Base-by-base conservation (phyloP, 1,140 invertebrate species). In the Eciton burchellii region DNA sequence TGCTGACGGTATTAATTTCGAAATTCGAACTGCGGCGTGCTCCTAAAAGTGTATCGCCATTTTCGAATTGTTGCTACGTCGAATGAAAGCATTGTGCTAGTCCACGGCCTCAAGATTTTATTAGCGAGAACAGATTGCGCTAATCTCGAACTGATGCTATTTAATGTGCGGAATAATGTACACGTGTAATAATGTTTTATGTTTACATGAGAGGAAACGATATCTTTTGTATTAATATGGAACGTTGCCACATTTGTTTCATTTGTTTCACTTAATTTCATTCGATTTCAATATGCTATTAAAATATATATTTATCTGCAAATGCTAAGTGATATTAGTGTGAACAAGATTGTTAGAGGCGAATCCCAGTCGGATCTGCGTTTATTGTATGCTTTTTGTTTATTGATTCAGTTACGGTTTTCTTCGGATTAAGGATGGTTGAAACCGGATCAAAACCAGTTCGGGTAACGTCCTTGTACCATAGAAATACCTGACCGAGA, bases 381-480 rank as follows among this genome's bases (percentile, higher is more conserved):
- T 52, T 71, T 26, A 35, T 84, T 29, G 29, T 66, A 43, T 21
- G 5, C 47, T 84, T 88, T 74, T 87, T 87, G 14, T 62, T 73
- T 49, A 45, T 35, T 49, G 59, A 52, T 82, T 88, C 76, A 87
- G 82, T 87, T 88, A 82, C 86, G 59, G 59, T 88, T 88, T 87
- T 76, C 56, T 74, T 84, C 54, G 84, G n/a, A n/a, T n/a, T n/a
- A 87, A 63, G 85, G 63, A 72, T 84, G 82, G 81, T 87, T 84
- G 82, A 88, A 88, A 88, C 85, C 85, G 65, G 85, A 87, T 88
- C 71, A 63, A 68, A 72, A 82, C 82, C 86, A 84, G 76, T 88
- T 83, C 79, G 84, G 71, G 70, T 49, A 81, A 82, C 76, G 82
- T 87, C 82, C 86, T 88, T 88, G 85, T 29, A 43, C 52, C 62